Evolutionary conservation across 1,140 invertebrate genomes (phyloP).

Genomic region (Pachypeltis micranthus): DNA sequence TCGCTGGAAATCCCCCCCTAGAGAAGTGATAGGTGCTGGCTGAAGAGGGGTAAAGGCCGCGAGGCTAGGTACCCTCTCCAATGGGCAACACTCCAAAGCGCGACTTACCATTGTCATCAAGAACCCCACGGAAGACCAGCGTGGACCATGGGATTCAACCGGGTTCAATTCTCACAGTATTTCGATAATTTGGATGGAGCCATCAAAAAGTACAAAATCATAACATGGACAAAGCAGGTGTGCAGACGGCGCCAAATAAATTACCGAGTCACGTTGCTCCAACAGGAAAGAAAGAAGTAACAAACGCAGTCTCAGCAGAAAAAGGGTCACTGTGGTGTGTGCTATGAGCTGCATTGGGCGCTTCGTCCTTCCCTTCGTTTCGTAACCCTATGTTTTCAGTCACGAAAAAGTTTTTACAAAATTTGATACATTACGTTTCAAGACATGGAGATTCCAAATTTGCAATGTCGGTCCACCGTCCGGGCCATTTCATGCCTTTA

Average conservation of each 20-base stretch:
- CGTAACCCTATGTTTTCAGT: too few relatives aligned
- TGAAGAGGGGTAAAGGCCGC: too few relatives aligned
- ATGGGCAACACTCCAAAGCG: too few relatives aligned
- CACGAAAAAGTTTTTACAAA: too few relatives aligned
- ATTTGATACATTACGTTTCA: too few relatives aligned
- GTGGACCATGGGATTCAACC: constrained; percentile 26
- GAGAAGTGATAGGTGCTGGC: too few relatives aligned
- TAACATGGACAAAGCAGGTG: constrained; percentile 29
- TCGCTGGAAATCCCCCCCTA: too few relatives aligned
- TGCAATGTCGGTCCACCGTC: too few relatives aligned
- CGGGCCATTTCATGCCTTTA: too few relatives aligned
- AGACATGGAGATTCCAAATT: too few relatives aligned
- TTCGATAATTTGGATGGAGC: constrained; percentile 20
- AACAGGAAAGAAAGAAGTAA: constrained; percentile 31
- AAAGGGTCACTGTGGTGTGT: constrained; percentile 32
- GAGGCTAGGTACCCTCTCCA: too few relatives aligned
- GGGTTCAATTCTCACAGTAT: constrained; percentile 23
- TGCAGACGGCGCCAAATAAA: constrained; percentile 26
- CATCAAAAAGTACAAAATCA: constrained; percentile 25
- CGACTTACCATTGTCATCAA: too few relatives aligned
- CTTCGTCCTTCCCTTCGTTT: constrained; percentile 30
- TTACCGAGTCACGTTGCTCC: constrained; percentile 27
- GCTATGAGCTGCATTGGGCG: constrained; percentile 30
- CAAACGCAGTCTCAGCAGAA: constrained; percentile 35
- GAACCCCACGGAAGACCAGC: constrained; percentile 18